Conservation (phyloP, 2,888 invertebrate species). For the Anorthoa munda region DNA sequence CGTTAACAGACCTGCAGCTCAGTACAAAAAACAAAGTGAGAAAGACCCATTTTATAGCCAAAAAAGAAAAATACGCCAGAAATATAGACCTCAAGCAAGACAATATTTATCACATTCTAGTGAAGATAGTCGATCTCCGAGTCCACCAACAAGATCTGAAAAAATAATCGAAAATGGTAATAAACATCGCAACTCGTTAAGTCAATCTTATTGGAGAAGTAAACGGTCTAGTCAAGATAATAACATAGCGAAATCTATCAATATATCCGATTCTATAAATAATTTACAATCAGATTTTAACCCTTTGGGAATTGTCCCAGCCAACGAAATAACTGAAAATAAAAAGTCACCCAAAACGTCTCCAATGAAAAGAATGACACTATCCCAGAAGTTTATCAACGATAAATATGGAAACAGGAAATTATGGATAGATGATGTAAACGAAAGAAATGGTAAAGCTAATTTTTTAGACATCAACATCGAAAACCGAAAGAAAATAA, state of each 20-base stretch:
- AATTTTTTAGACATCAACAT: constrained; percentile 80
- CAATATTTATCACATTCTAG: constrained; percentile 91
- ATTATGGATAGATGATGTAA: constrained; percentile 86
- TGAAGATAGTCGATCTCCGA: constrained; percentile 92
- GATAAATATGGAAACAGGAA: constrained; percentile 90
- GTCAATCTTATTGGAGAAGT: constrained; percentile 89
- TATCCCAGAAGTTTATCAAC: constrained; percentile 90
- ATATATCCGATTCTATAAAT: constrained; percentile 73
- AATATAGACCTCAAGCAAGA: constrained; percentile 91
- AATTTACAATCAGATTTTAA: constrained; percentile 89
- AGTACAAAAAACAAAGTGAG: constrained; percentile 97
- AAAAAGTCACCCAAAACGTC: constrained; percentile 85
- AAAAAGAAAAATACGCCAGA: constrained; percentile 92
- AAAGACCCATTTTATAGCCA: constrained; percentile 96
- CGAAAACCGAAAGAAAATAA: constrained; percentile 84
- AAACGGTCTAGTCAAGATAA: constrained; percentile 86
- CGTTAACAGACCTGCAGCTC: constrained; percentile 94
- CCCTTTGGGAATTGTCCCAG: constrained; percentile 87
- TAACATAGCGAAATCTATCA: constrained; percentile 78
- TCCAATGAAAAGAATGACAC: constrained; percentile 83
- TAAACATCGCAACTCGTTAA: constrained; percentile 86
- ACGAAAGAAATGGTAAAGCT: constrained; percentile 80
- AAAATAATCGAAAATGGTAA: constrained; percentile 81
- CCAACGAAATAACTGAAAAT: constrained; percentile 77
- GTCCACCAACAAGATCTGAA: constrained; percentile 87